These are phyloP conservation scores for Anhinga rufa DNA, from an alignment of 2,113 vertebrate species.

Conservation along the genomic window DNA sequence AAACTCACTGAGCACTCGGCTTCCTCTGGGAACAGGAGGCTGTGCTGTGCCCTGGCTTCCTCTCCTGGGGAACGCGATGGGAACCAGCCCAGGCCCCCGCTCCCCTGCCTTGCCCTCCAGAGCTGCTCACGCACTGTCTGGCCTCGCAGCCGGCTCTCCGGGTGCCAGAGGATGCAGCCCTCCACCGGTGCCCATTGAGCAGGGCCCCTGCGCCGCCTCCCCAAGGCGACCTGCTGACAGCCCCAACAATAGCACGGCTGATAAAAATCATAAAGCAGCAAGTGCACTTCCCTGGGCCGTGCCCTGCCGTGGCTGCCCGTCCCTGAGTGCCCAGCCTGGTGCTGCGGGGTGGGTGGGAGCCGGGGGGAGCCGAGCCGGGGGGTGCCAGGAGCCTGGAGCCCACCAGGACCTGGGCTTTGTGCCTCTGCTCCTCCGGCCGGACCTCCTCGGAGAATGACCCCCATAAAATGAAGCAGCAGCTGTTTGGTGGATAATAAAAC, in stretches of 20 bases:
- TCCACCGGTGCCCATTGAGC: not conserved
- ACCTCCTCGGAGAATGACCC: not conserved
- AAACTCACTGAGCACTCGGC: accelerated
- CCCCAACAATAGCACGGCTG: not conserved
- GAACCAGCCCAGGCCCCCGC: not conserved
- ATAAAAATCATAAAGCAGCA: not conserved
- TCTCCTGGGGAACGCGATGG: not conserved
- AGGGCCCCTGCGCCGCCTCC: accelerated
- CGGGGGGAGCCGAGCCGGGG: not conserved
- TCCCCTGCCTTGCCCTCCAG: not conserved
- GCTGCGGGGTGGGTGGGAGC: not conserved
- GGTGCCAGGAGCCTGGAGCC: not conserved
- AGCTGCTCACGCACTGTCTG: not conserved
- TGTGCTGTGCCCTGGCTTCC: not conserved
- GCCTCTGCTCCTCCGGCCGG: not conserved
- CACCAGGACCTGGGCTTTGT: not conserved
- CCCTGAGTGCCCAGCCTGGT: not conserved
- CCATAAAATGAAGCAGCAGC: conserved; percentile 35
- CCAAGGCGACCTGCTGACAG: not conserved
- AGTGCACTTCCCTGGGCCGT: not conserved
- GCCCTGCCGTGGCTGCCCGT: accelerated
- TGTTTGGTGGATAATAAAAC: conserved; percentile 30
- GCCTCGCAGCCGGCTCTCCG: accelerated
- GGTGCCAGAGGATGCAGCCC: not conserved
- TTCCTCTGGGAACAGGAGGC: not conserved